Conservation (phyloP, 2,113 vertebrate genomes). For the Pluvialis apricaria region DNA sequence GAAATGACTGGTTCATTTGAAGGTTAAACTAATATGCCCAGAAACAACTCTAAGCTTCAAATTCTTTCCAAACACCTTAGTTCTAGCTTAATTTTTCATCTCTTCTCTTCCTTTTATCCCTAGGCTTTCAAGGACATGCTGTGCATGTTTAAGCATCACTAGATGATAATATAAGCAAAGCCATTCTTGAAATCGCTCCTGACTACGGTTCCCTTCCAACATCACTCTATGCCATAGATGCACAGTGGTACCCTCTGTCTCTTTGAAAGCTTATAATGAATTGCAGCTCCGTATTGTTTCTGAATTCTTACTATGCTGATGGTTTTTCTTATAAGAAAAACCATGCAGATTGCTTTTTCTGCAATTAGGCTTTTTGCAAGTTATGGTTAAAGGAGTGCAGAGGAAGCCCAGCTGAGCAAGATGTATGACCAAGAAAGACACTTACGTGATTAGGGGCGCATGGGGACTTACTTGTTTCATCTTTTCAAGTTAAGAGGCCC, state of each 20-base stretch:
- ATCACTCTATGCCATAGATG: neutral
- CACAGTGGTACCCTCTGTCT: neutral
- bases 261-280: neutral
- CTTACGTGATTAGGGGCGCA: neutral
- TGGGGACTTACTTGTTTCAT: neutral
- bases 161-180: constrained; percentile 20
- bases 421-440: neutral
- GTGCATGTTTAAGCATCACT: constrained; percentile 29
- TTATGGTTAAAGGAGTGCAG: neutral
- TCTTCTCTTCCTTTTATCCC: constrained; percentile 20
- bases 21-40: constrained; percentile 43
- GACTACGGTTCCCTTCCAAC: neutral
- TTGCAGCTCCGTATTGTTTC: neutral
- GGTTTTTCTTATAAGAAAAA: neutral
- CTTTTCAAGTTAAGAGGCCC: neutral
- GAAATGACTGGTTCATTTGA: constrained; percentile 16
- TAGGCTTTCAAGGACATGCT: constrained; percentile 32
- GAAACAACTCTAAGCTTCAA: constrained; percentile 18
- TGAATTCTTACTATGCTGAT: neutral
- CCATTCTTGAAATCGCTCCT: constrained; percentile 29
- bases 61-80: constrained; percentile 27
- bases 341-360: constrained; percentile 10
- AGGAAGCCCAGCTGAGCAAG: neutral
- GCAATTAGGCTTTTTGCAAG: neutral
- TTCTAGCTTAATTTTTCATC: constrained; percentile 61